Conservation (phyloP, 92 coral and sea anemone species). For the Porites evermanni region DNA sequence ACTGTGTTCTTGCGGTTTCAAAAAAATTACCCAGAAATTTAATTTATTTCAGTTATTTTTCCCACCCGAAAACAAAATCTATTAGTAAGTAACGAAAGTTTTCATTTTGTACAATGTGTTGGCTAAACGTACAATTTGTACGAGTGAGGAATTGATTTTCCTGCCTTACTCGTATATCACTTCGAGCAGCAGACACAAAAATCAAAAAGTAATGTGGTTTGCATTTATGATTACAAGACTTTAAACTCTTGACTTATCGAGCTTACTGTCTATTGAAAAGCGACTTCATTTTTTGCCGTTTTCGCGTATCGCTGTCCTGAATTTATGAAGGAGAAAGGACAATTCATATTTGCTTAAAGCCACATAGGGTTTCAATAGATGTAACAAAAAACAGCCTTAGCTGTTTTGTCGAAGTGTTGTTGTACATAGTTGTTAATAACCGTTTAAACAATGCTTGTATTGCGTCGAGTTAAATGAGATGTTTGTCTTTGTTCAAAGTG, state of each 20-base stretch:
- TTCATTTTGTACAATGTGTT: too few species aligned
- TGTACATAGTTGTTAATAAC: slow-evolving; percentile 38
- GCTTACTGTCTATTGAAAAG: not conserved
- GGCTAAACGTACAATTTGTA: not conserved
- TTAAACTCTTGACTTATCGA: not conserved
- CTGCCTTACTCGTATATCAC: not conserved
- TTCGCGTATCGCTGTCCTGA: too few species aligned
- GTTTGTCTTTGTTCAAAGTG: slow-evolving; percentile 50
- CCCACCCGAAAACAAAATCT: not conserved
- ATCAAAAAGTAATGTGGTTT: not conserved
- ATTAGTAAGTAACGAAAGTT: not conserved
- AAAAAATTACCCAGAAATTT: slow-evolving; percentile 6
- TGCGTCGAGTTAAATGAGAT: slow-evolving; percentile 48
- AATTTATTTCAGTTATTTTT: not conserved
- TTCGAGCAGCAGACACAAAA: not conserved
- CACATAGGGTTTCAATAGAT: not conserved
- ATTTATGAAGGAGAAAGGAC: not conserved
- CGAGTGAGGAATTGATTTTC: not conserved
- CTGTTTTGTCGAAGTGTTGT: slow-evolving; percentile 28
- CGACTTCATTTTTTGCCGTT: not conserved
- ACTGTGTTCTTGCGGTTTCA: slow-evolving; percentile 16
- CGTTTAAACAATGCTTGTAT: slow-evolving; percentile 41
- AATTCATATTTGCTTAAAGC: too few species aligned
- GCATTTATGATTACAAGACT: not conserved
- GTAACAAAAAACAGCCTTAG: slow-evolving; percentile 31